Evolutionary conservation across 2,113 vertebrate genomes (phyloP), one percentile per base, ranked within the genome.

Genomic region (Hyperopisus bebe): DNA sequence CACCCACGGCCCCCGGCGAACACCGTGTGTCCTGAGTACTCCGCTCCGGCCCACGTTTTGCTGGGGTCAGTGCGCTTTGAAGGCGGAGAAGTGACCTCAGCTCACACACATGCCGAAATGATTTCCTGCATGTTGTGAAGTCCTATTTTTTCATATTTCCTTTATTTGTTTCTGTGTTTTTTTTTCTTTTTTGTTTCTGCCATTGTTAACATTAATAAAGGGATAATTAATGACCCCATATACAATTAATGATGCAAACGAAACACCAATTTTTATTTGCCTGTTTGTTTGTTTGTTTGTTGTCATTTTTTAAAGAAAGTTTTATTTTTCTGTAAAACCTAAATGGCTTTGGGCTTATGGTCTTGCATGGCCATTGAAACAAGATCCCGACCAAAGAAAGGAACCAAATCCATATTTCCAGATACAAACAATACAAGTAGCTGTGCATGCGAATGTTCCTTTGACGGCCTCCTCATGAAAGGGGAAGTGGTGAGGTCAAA

Each of bases 401-500:
- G 51, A 90, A 90, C 93, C 93, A 93, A 94, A 94, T 91, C 93
- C 92, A 92, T 90, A 90, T 90, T 88, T 90, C 94, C 58, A 91
- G 93, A 91, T 92, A 91, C 92, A 91, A 94, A 91, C 87, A 90
- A 90, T 92, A 95, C 95, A 62, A 87, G 91, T 91, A 92, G 89
- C 92, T 87, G 91, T 92, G 90, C 89, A 89, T 90, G 89, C 91
- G 94, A 93, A 92, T 89, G 90, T 92, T 91, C 91, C 91, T 92
- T 92, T 94, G 92, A 93, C 91, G 90, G 92, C 91, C 93, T 90
- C 91, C 94, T 95, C 96, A 95, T 94, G 95, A 94, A 93, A 95
- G 94, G 94, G 94, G 93, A 95, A 94, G 94, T 88, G 6, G 89
- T 92, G 93, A 93, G 95, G 95, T 97, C 95, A 96, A 94, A 95